Base-by-base conservation (phyloP, 2,113 vertebrate species). In the Podarcis raffonei region DNA sequence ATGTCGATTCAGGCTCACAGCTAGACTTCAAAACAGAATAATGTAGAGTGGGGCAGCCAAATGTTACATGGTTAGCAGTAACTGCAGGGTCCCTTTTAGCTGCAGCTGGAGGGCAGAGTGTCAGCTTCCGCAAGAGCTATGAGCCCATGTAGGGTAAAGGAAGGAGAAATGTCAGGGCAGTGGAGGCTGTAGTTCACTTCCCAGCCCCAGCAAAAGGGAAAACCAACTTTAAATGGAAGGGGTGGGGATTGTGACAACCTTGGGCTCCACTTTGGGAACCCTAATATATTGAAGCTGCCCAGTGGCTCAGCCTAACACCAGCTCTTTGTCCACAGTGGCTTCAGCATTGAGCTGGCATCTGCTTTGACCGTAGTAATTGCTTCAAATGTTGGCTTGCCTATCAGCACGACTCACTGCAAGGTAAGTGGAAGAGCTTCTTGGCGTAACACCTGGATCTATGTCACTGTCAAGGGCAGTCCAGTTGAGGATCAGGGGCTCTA, bases 341-440 rank as follows among this genome's bases (percentile, higher is more conserved):
- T 99, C 97, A 99, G 98, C 94, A 99, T 99, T 16, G 99, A 99
- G 92, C 93, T 99, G 89, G 98, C 99, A 0, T 99, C 99, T 35
- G 99, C 99, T 0, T 84, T 99, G 87, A 99, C 99, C 0, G 99
- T 99, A 71, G 97, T 99, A 13, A 97, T 98, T 1, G 99, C 99
- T 0, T 99, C 99, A 65, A 99, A 99, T 2, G 91, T 99, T 0
- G 99, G 99, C 22, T 98, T 99, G 87, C 99, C 99, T 69, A 98
- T 99, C 96, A 99, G 99, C 93, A 99, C 99, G 0, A 99, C 99
- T 4, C 99, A 99, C 92, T 99, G 99, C 96, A 99, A 99, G 97
- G 98, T 99, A 97, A 93, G 96, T 95, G 11, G 15, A 30, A 42
- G 13, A 3, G 2, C 5, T 23, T 16, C 6, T 18, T 25, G 32